Evolutionary conservation across 2,113 vertebrate species (phyloP).

Genomic region (Ictalurus furcatus): DNA sequence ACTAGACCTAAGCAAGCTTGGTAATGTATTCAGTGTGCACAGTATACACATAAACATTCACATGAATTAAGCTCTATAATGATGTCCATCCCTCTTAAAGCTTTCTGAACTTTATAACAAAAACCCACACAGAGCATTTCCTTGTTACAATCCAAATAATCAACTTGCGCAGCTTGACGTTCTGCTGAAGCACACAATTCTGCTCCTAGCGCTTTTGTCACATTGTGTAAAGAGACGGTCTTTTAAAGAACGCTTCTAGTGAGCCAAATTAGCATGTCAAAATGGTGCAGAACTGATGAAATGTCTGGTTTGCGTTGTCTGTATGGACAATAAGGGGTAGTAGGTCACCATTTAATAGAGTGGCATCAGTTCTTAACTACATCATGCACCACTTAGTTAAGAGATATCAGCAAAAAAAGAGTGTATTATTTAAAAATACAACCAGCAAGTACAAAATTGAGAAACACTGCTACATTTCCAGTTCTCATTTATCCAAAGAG

Average conservation of each 20-base stretch:
- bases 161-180: constrained; percentile 47
- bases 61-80: constrained; percentile 8
- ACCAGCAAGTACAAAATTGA: neutral
- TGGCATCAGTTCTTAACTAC: neutral
- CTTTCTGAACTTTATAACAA: neutral
- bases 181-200: constrained; percentile 45
- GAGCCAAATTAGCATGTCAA: constrained; percentile 58
- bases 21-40: constrained; percentile 23
- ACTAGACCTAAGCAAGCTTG: constrained; percentile 18
- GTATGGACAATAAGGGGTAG: constrained; percentile 32
- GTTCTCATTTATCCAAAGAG: neutral
- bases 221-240: constrained; percentile 41
- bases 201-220: constrained; percentile 38
- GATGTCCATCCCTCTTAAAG: constrained; percentile 10
- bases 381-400: neutral
- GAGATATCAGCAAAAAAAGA: neutral
- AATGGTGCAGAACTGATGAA: constrained; percentile 48
- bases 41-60: neutral
- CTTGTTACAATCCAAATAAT: constrained; percentile 49
- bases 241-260: constrained; percentile 49
- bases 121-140: constrained; percentile 32
- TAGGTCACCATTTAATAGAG: constrained; percentile 40
- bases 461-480: neutral
- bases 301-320: constrained; percentile 43
- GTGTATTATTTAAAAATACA: neutral